Percentiles rank a stretch among this genome's conserved stretches.
phyloP scores from a whole-genome alignment of 2,113 vertebrate species.

The Phocoena sinus region DNA sequence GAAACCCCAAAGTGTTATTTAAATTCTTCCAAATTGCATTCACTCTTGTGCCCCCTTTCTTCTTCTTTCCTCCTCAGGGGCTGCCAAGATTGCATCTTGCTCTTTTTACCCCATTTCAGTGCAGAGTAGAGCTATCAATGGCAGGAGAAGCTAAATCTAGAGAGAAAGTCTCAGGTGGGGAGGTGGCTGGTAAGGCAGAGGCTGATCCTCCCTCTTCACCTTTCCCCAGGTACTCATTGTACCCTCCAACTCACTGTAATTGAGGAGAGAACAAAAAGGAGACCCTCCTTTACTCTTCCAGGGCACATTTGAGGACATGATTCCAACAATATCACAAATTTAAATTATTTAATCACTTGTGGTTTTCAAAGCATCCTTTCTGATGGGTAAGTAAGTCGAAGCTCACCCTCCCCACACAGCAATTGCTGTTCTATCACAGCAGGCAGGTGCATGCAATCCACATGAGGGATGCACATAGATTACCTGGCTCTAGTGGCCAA shows the following conservation, averaged over 20 bases:
- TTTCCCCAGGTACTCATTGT: background rate
- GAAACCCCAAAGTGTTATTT: background rate
- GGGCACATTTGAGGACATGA: background rate
- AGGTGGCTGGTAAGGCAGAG: background rate
- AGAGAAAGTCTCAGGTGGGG: background rate
- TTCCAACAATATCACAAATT: background rate
- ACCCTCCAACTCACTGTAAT: background rate
- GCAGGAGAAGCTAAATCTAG: background rate
- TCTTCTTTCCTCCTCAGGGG: background rate
- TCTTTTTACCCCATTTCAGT: background rate
- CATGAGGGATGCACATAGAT: background rate
- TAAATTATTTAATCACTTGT: background rate
- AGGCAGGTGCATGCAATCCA: background rate
- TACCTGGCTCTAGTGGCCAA: background rate
- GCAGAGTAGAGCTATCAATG: background rate
- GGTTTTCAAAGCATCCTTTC: background rate
- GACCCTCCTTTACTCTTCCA: background rate
- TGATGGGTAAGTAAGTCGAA: background rate
- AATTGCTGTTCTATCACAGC: background rate
- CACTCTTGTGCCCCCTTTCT: background rate
- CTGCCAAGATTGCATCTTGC: too few species aligned
- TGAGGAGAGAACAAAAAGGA: background rate
- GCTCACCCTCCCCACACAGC: background rate
- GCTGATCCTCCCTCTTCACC: background rate
- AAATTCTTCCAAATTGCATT: background rate